Evolutionary conservation across 2,113 vertebrate genomes (phyloP).

Genomic region (Halichoeres trimaculatus): DNA sequence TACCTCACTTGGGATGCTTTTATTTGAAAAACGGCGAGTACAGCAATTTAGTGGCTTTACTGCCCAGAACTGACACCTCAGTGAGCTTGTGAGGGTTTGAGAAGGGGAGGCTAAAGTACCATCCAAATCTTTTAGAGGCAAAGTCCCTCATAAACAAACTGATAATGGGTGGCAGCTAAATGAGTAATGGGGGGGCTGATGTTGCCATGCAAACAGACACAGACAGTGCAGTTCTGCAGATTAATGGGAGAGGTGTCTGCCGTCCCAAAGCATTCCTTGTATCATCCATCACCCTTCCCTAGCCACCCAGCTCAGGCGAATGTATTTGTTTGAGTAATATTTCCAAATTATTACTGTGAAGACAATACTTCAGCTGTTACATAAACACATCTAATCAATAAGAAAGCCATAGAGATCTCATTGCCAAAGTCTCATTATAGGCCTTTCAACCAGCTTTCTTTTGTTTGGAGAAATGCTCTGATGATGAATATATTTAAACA

Average conservation of each 20-base stretch:
- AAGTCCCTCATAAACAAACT: conserved; percentile 68
- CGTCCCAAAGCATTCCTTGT: conserved; percentile 54
- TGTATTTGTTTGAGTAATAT: conserved; percentile 62
- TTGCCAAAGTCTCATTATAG: conserved; percentile 38
- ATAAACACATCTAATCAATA: conserved; percentile 61
- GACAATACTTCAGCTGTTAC: conserved; percentile 40
- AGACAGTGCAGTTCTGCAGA: conserved; percentile 67
- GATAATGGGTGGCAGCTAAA: conserved; percentile 69
- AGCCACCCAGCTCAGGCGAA: conserved; percentile 42
- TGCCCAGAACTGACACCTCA: conserved; percentile 39
- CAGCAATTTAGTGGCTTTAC: conserved; percentile 60
- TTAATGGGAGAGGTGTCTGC: conserved; percentile 74
- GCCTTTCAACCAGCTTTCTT: conserved; percentile 29
- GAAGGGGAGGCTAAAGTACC: conserved; percentile 51
- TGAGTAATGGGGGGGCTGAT: conserved; percentile 68
- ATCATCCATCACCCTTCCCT: conserved; percentile 70
- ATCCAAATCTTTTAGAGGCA: conserved; percentile 59
- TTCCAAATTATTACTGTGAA: conserved; percentile 57
- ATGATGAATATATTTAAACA: conserved; percentile 47
- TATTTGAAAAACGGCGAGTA: conserved; percentile 52
- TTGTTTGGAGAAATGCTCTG: conserved; percentile 34
- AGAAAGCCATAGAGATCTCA: conserved; percentile 30
- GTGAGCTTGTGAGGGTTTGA: conserved; percentile 53
- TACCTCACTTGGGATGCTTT: conserved; percentile 32
- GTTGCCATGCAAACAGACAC: conserved; percentile 74